Conservation (phyloP, 2,113 vertebrate genomes). For the Phrynosoma blainvillii region DNA sequence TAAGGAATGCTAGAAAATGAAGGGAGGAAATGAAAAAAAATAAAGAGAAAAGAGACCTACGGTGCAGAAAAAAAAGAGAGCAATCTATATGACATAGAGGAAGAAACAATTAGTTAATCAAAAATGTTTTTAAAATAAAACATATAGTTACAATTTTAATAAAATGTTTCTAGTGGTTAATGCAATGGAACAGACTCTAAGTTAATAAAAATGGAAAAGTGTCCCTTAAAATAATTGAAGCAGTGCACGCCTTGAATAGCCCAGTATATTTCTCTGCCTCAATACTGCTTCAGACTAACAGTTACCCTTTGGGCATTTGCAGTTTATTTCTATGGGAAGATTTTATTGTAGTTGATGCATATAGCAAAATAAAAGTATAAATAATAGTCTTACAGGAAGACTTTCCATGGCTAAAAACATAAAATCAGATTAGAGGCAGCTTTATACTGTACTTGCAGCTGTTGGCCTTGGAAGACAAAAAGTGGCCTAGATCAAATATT, state of each 20-base stretch:
- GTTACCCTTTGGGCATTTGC: conserved; percentile 27
- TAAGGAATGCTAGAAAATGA: not conserved
- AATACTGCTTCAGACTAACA: not conserved
- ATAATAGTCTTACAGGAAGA: conserved; percentile 50
- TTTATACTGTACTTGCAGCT: conserved; percentile 51
- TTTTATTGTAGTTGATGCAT: conserved; percentile 32
- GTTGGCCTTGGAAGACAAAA: conserved; percentile 42
- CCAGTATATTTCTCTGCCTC: not conserved
- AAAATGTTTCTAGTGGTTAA: not conserved
- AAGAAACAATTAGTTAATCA: not conserved
- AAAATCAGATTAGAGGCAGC: conserved; percentile 51
- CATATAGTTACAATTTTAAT: not conserved
- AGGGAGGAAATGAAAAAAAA: not conserved
- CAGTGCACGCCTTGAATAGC: not conserved
- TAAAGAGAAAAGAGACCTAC: not conserved
- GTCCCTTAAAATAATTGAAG: not conserved
- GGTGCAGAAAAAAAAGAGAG: not conserved
- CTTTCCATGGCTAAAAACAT: conserved; percentile 47
- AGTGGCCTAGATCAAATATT: conserved; percentile 55
- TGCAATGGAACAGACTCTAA: not conserved
- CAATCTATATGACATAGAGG: not conserved
- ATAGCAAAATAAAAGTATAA: conserved; percentile 54
- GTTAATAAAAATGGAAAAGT: not conserved
- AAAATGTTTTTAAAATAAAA: not conserved
- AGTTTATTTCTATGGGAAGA: conserved; percentile 36